Evolutionary conservation across 2,113 vertebrate genomes (phyloP), one percentile per base, ranked within the genome.

Genomic region (Dendropsophus ebraccatus): DNA sequence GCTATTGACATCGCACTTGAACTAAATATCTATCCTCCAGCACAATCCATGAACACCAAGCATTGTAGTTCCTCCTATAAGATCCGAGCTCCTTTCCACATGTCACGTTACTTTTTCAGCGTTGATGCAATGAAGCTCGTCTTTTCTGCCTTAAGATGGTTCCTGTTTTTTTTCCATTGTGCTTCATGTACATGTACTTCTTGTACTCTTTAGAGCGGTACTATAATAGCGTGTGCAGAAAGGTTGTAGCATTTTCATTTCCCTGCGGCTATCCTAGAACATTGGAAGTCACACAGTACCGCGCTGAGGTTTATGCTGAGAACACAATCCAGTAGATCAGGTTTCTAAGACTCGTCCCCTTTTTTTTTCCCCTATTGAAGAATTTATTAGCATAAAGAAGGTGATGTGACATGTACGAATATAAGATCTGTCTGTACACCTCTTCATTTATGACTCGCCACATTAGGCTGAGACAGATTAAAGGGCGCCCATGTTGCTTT

Each of bases 241-340:
- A 62, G 58, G 37, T 62, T 81, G 2, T n/a, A 19, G 37, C 14
- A 81, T 60, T 60, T 45, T 65, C 37, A 65, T 19, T 62, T 25
- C 78, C 78, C 78, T 81, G 21, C 56, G 56, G 78, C 78, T 56
- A 65, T 65, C 58, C 78, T 62, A 65, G 78, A 60, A 37, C 77
- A 47, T 62, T 62, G 77, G 30, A 50, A 25, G 74, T 45, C 77
- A 45, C 19, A n/a, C 77, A 45, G 13, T 11, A 11, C 32, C 45
- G 2, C 19, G 16, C 11, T 28, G n/a, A 23, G 32, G n/a, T 35
- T 35, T 62, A 9, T 47, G 12, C 32, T n/a, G 58, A 65, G 37
- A 41, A 62, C 37, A 45, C n/a, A 62, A 81, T 81, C 78, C 37
- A 13, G 78, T 81, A 62, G 25, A 81, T 81, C 78, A 45, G 78